These are phyloP conservation scores for Zoroaster sp. DNA, from an alignment of 53 echinoderm and acorn worm genomes.

Conservation along the genomic window DNA sequence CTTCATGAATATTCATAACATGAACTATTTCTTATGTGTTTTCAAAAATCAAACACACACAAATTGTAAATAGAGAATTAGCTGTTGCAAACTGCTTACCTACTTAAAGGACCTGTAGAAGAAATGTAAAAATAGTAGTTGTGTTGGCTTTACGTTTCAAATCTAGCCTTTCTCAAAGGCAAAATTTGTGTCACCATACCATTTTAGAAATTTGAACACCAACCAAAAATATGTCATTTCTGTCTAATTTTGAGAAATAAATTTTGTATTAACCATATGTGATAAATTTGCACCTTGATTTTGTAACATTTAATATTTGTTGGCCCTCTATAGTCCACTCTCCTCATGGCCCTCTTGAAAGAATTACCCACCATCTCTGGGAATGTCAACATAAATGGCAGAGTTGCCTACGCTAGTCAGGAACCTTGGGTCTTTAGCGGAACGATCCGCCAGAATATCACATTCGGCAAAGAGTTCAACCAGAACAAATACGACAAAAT, in stretches of 20 bases:
- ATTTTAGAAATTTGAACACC: background rate
- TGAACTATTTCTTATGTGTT: too few relatives aligned
- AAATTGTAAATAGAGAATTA: too few relatives aligned
- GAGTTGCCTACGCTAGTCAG: constrained; percentile 81
- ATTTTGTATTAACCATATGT: too few relatives aligned
- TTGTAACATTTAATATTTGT: too few relatives aligned
- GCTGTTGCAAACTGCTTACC: too few relatives aligned
- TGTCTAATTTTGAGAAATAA: too few relatives aligned
- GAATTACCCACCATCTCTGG: constrained; percentile 82
- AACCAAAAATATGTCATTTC: too few relatives aligned
- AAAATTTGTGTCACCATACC: too few relatives aligned
- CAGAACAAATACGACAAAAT: constrained; percentile 72
- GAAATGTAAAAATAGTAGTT: background rate
- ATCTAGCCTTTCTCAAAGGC: background rate
- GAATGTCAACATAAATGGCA: constrained; percentile 56
- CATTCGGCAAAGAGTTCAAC: constrained; percentile 74
- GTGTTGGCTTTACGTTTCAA: background rate
- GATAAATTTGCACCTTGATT: too few relatives aligned
- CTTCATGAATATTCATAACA: too few relatives aligned
- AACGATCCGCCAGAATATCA: constrained; percentile 84
- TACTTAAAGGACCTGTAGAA: too few relatives aligned
- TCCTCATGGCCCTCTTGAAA: constrained; percentile 84
- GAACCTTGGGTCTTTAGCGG: constrained; percentile 93
- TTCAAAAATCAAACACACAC: background rate
- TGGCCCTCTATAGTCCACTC: constrained; percentile 66